Evolutionary conservation across 1,140 invertebrate genomes (phyloP), one percentile per base, ranked within the genome.

Genomic region (Nasonia longicornis): DNA sequence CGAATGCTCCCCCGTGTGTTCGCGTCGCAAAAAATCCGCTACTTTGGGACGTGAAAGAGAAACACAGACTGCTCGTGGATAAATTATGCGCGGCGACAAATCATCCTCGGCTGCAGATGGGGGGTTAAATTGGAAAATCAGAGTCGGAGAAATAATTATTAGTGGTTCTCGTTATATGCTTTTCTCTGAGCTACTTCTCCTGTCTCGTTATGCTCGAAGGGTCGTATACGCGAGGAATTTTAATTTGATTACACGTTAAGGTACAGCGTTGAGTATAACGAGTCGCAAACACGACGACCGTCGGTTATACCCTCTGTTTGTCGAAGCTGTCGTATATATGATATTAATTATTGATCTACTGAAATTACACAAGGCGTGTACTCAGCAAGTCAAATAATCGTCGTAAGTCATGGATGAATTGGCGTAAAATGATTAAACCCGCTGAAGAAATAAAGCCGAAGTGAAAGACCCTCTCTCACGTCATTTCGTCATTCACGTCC

Each of bases 401-500:
- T 35, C 3, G 31, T 35, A 35, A 35, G 31, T 35, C 26, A 26
- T 26, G 4, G 31, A 35, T 3, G 4, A 35, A 35, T 35, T 6
- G 4, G 4, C 31, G 4, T 3, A 35, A 35, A 35, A 35, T 35
- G 31, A 35, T 35, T 35, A 35, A 35, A 35, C 31, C 31, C 4
- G 8, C 38, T 42, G 38, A 42, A 1, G 38, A 42, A 11, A 42
- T 42, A 10, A 42, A 42, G 6, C 8, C 38, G 38, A 42, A 42
- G 8, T 10, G 38, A 42, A 42, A 42, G 38, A 42, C 38, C 4
- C 31, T 42, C 0, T 58, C 20, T 16, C 70, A n/a, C 29, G 42
- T 38, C 70, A 48, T 72, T 72, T 72, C 42, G 70, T 72, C 70
- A 45, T 42, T 35, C 26, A 20, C 26, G 64, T 67, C 64, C 29